Evolutionary conservation across 2,888 invertebrate genomes (phyloP).

Genomic region (Drosophila niveifrons): DNA sequence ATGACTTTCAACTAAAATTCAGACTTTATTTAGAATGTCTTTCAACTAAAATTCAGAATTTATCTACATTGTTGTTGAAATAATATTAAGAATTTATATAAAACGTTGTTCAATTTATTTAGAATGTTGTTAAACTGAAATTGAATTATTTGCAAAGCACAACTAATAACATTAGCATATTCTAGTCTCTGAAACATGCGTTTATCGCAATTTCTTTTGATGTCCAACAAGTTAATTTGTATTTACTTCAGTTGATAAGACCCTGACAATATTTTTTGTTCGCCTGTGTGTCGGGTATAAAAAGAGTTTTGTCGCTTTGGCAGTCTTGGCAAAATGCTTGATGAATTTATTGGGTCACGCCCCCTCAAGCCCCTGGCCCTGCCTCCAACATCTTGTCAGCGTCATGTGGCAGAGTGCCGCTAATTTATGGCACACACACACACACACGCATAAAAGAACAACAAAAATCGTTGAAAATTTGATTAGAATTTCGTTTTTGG

Average conservation of each 20-base stretch:
- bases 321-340: constrained; percentile 47
- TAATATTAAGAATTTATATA: no score
- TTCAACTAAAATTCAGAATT: no score
- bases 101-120: no score
- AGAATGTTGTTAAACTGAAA: no score
- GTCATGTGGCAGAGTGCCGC: constrained; percentile 56
- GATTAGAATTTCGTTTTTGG: constrained; percentile 30
- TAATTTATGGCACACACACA: constrained; percentile 51
- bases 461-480: constrained; percentile 29
- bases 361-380: constrained; percentile 1
- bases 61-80: no score
- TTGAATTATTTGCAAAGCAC: no score
- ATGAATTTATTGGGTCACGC: constrained; percentile 63
- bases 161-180: no score
- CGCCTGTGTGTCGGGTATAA: background rate
- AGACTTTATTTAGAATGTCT: no score
- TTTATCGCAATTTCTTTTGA: no score
- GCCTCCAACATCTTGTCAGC: constrained; percentile 43
- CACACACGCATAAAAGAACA: background rate
- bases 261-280: background rate
- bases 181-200: no score
- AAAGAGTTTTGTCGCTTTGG: constrained; percentile 9
- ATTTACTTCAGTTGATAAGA: background rate
- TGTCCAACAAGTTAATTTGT: no score
- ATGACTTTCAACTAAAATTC: no score